Evolutionary conservation across 2,113 vertebrate species (phyloP).

Genomic region (Oreochromis spilurus): DNA sequence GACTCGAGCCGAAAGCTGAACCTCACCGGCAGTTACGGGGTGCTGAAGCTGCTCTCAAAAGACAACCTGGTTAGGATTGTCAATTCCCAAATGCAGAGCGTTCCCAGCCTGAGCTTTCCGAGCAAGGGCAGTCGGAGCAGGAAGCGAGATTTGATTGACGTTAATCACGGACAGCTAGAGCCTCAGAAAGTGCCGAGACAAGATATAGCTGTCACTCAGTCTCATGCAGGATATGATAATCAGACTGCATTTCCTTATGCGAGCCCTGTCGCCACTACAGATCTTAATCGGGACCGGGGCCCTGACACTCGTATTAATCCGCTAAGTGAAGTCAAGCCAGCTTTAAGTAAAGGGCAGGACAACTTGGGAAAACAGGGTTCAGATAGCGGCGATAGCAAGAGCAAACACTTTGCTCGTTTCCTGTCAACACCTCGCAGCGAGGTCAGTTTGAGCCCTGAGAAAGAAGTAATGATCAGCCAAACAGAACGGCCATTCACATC

Average conservation of each 20-base stretch:
- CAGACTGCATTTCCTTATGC: constrained; percentile 57
- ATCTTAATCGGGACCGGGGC: constrained; percentile 42
- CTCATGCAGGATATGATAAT: constrained; percentile 62
- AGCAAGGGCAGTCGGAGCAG: constrained; percentile 70
- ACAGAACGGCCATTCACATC: constrained; percentile 49
- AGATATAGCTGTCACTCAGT: constrained; percentile 56
- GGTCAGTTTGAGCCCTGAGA: constrained; percentile 48
- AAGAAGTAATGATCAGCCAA: constrained; percentile 37
- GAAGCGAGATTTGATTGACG: constrained; percentile 75
- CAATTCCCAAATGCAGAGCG: constrained; percentile 72
- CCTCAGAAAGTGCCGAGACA: constrained; percentile 57
- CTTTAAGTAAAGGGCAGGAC: constrained; percentile 39
- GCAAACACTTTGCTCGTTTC: constrained; percentile 55
- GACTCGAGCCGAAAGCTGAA: constrained; percentile 66
- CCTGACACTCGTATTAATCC: constrained; percentile 29
- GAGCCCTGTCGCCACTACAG: constrained; percentile 49
- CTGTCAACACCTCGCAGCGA: constrained; percentile 60
- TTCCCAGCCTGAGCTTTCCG: constrained; percentile 57
- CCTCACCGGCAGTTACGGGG: constrained; percentile 66
- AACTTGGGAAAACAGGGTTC: constrained; percentile 17
- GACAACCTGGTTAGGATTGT: constrained; percentile 74
- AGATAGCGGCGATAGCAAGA: constrained; percentile 29
- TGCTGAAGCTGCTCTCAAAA: constrained; percentile 72
- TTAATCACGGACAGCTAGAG: constrained; percentile 64
- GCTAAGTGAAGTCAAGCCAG: constrained; percentile 22